Conservation (phyloP, 2,113 vertebrate species). For the Dolichallabes microphthalmus region DNA sequence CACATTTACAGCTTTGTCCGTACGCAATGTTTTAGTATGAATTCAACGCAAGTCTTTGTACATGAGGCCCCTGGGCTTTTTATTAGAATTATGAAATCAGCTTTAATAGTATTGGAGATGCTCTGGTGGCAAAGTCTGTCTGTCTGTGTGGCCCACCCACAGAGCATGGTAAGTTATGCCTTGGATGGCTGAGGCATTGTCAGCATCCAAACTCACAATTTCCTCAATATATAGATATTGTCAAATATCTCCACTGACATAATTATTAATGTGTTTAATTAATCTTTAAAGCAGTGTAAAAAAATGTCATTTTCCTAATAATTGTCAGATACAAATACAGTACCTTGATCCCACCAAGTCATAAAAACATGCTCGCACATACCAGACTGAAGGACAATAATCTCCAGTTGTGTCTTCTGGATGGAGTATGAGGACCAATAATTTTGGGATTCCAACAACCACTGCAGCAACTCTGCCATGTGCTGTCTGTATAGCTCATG, state of each 20-base stretch:
- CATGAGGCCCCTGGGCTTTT: too few relatives aligned
- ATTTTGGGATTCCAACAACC: constrained; percentile 72
- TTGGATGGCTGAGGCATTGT: background rate
- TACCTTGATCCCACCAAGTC: background rate
- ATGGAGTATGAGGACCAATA: constrained; percentile 79
- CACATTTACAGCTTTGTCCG: too few relatives aligned
- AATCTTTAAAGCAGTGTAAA: background rate
- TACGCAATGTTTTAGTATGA: too few relatives aligned
- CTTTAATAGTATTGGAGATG: background rate
- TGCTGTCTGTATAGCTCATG: constrained; percentile 79
- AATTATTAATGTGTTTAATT: background rate
- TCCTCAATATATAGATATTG: background rate
- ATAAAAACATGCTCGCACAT: background rate
- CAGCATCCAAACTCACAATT: background rate
- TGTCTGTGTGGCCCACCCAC: background rate
- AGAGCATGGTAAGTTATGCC: background rate
- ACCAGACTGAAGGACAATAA: constrained; percentile 84
- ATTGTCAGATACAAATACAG: background rate
- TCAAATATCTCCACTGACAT: background rate
- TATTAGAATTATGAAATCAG: background rate
- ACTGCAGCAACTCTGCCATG: constrained; percentile 77
- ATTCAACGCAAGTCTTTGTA: too few relatives aligned
- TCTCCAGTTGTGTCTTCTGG: constrained; percentile 79
- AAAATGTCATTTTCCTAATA: background rate
- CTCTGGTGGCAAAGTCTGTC: background rate